phyloP scores from a whole-genome alignment of 2,113 vertebrate genomes.

The Rostratula benghalensis region DNA sequence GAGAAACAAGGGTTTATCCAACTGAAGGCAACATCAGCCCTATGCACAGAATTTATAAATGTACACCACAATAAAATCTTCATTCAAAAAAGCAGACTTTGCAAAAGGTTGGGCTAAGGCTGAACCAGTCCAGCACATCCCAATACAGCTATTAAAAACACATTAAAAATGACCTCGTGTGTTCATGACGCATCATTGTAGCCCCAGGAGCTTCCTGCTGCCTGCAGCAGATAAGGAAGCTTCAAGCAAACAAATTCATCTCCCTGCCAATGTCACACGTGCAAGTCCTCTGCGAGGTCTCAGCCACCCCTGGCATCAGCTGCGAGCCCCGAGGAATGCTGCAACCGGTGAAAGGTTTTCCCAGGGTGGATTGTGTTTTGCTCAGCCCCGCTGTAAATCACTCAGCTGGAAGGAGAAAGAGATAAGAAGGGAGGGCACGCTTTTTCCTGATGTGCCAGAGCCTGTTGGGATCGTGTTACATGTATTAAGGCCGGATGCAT shows the following conservation, averaged over 20 bases:
- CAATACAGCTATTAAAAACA: background rate
- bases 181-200: rapidly evolving
- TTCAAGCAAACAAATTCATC: background rate
- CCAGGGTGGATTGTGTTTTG: background rate
- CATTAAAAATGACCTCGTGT: background rate
- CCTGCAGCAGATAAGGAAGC: background rate
- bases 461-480: background rate
- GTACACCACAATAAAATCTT: background rate
- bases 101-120: background rate
- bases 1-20: background rate
- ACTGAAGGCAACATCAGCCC: background rate
- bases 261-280: background rate
- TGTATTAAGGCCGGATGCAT: background rate
- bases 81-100: background rate
- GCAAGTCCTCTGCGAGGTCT: background rate
- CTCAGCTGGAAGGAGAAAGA: background rate
- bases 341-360: background rate
- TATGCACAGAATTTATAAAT: background rate
- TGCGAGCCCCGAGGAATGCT: rapidly evolving
- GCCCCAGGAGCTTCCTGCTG: background rate
- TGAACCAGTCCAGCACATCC: background rate
- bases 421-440: background rate
- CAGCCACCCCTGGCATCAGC: background rate
- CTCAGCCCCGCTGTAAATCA: background rate
- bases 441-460: rapidly evolving